Base-by-base conservation (phyloP, 1,140 invertebrate species). In the Aphidius gifuensis region DNA sequence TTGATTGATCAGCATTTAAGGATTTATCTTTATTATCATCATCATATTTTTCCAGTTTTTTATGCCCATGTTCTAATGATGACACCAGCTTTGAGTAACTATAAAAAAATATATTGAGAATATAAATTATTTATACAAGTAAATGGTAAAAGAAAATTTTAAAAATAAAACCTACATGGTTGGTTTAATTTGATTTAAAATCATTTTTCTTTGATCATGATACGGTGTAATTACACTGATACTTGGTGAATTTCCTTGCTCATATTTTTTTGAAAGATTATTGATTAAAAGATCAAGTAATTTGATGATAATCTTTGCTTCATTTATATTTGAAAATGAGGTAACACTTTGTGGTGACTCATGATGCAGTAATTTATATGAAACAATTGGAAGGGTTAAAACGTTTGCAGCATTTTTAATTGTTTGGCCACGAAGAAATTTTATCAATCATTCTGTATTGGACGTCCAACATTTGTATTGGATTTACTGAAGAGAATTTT, bases 371-470 rank as follows among this genome's bases (percentile, higher is more conserved):
- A 89, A 72, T 38, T 82, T 66, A 67, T 88, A 89, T 0, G 85
- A 78, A 7, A 75, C 68, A n/a, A 84, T 69, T 4, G 75, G 74
- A 9, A 72, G 79, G 16, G 56, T 6, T 38, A 43, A 60, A 4
- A 48, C 5, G 1, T 69, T 55, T 43, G 68, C 42, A 77, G 69
- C 66, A 74, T 87, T 88, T 60, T 79, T 71, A n/a, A 92, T 67
- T 48, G 73, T 90, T 91, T 1, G 92, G 91, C 83, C 88, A 94
- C 38, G 77, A 71, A 7, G 85, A 86, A 60, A 93, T 92, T 61
- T 87, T 87, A 40, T 84, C 83, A 67, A 92, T 90, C 94, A 97
- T 97, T 65, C 94, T 83, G 77, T 94, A 96, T 72, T 97, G 94
- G 16, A 82, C 80, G 64, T 85, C 81, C 3, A 96, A 77, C 69